Evolutionary conservation across 2,113 vertebrate species (phyloP).

Genomic region (Montifringilla adamsi): DNA sequence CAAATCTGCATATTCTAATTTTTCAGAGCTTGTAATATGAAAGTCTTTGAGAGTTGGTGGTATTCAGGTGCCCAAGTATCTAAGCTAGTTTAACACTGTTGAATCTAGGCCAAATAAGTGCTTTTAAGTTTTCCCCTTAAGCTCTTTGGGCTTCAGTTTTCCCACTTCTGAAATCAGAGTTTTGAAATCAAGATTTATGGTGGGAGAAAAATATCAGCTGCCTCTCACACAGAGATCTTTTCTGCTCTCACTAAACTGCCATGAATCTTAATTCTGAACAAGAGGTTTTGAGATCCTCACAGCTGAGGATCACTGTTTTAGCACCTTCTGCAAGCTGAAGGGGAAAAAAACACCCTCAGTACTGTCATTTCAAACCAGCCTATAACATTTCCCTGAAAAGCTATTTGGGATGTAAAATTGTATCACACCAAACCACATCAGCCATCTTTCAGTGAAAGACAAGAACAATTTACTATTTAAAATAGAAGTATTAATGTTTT

Average conservation of each 20-base stretch:
- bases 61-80: slow-evolving; percentile 46
- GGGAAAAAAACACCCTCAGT: background rate
- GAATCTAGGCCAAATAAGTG: slow-evolving; percentile 67
- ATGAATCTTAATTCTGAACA: slow-evolving; percentile 63
- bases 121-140: slow-evolving; percentile 67
- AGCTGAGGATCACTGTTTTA: slow-evolving; percentile 65
- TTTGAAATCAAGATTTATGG: slow-evolving; percentile 65
- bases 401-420: slow-evolving; percentile 19
- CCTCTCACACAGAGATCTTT: slow-evolving; percentile 55
- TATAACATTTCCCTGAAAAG: slow-evolving; percentile 24
- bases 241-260: slow-evolving; percentile 42
- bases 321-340: slow-evolving; percentile 60
- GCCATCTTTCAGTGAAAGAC: background rate
- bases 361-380: slow-evolving; percentile 43
- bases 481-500: background rate
- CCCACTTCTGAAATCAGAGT: slow-evolving; percentile 60
- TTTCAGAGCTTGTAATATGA: slow-evolving; percentile 43
- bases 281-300: slow-evolving; percentile 62
- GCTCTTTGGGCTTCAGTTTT: slow-evolving; percentile 62
- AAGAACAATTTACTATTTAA: background rate
- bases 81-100: slow-evolving; percentile 48
- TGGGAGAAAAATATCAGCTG: slow-evolving; percentile 67
- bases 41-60: slow-evolving; percentile 40
- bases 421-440: slow-evolving; percentile 1
- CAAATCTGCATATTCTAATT: slow-evolving; percentile 59